A percentile compares a stretch with the other conserved stretches of the same genome.
Evolutionary conservation across 2,888 invertebrate species (phyloP).

Genomic region (Panzeria rudis): DNA sequence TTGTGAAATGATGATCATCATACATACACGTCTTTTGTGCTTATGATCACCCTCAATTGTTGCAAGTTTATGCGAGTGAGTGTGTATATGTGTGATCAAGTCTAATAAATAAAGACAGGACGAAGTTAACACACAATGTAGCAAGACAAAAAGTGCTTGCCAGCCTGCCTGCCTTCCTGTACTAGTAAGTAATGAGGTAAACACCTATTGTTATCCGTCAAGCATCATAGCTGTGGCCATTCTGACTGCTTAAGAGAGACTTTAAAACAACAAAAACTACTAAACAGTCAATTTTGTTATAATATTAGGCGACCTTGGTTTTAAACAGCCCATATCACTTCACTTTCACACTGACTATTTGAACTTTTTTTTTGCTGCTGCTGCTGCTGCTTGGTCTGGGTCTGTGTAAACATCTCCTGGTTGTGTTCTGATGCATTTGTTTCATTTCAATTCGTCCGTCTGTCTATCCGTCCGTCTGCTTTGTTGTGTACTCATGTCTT

Average conservation of each 20-base stretch:
- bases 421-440: not conserved
- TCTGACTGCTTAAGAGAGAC: conserved; percentile 13
- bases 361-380: not conserved
- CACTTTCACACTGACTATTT: conserved; percentile 71
- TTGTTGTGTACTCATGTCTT: conserved; percentile 65
- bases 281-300: conserved; percentile 63
- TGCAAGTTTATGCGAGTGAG: not conserved
- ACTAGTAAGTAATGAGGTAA: conserved; percentile 70
- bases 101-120: conserved; percentile 13
- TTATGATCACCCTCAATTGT: conserved; percentile 54
- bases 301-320: conserved; percentile 71
- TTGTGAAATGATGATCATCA: not conserved
- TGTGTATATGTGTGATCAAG: not conserved
- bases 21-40: conserved; percentile 11
- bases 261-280: conserved; percentile 15
- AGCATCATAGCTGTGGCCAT: not conserved
- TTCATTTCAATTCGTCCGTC: not conserved
- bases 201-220: conserved; percentile 68
- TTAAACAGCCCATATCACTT: conserved; percentile 56
- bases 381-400: not conserved
- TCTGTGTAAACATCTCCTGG: not conserved
- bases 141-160: conserved; percentile 38
- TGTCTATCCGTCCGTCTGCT: conserved; percentile 1
- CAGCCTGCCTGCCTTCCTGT: not conserved
- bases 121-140: not conserved